A percentile compares a stretch with the other conserved stretches of the same genome.
Conservation (phyloP, 1,140 invertebrate species). For the Sitobion miscanthi region DNA sequence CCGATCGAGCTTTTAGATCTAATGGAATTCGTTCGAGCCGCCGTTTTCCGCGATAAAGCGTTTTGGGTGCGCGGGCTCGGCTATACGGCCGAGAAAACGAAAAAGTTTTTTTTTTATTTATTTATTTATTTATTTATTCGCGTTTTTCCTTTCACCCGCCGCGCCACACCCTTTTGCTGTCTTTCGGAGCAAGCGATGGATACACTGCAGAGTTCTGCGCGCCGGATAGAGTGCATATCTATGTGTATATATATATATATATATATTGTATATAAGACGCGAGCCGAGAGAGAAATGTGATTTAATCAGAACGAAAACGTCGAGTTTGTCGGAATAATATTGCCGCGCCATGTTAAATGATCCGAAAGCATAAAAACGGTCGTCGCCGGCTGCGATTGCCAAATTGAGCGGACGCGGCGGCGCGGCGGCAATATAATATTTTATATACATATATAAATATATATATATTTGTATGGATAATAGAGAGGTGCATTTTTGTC, state of each 20-base stretch:
- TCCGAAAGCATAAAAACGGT: constrained; percentile 51
- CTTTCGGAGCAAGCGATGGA: not conserved
- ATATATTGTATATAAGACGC: constrained; percentile 9
- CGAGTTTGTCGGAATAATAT: constrained; percentile 37
- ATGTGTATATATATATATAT: not conserved
- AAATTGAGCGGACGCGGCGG: constrained; percentile 41
- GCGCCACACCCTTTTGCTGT: not conserved
- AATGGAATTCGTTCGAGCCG: constrained; percentile 4
- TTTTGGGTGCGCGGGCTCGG: not conserved
- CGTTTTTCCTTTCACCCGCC: not conserved
- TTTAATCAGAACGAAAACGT: constrained; percentile 43
- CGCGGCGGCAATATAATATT: not conserved
- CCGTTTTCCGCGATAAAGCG: not conserved
- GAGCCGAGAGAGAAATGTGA: not conserved
- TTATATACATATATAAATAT: not conserved
- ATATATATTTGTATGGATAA: not conserved
- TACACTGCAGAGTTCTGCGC: not conserved
- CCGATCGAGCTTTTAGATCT: constrained; percentile 20
- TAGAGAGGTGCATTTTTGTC: not conserved
- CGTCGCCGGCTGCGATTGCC: constrained; percentile 1
- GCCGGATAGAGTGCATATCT: not conserved
- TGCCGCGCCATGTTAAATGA: constrained; percentile 43
- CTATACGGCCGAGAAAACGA: not conserved
- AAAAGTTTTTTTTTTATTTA: not conserved
- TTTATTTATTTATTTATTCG: not conserved